Evolutionary conservation across 2,797 vertebrate genomes (phyloP).

Genomic region (Eulemur mongoz): DNA sequence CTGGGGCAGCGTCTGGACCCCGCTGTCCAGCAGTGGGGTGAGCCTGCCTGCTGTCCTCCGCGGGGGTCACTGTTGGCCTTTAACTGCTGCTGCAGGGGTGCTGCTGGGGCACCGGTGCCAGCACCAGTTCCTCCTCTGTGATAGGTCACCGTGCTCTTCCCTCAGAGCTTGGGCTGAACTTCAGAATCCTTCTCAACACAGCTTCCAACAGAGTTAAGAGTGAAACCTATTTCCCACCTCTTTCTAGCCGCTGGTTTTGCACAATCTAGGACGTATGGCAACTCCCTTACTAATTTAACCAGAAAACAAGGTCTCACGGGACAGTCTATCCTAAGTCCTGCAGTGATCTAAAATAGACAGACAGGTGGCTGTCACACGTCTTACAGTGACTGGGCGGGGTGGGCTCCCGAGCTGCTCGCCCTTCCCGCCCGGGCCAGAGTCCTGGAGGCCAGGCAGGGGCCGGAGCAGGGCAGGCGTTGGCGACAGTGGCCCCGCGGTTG

Average conservation of each 20-base stretch:
- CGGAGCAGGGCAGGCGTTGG: no score
- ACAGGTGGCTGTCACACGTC: background rate
- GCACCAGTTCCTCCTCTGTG: accelerated
- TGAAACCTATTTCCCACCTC: accelerated
- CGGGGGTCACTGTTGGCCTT: background rate
- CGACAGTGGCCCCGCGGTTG: background rate
- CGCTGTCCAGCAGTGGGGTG: accelerated
- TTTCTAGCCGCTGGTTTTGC: accelerated
- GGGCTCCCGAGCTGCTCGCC: background rate
- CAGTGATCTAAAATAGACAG: background rate
- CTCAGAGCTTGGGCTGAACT: background rate
- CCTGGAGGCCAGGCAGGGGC: background rate
- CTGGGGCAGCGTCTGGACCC: accelerated
- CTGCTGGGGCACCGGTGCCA: accelerated
- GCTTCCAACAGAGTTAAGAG: accelerated
- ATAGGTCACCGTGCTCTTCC: background rate
- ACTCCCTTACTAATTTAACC: background rate
- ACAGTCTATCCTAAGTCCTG: background rate
- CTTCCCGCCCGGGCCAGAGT: background rate
- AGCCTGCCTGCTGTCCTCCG: accelerated
- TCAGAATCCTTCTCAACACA: background rate
- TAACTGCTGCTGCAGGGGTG: background rate
- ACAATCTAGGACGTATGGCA: accelerated
- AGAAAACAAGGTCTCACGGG: background rate
- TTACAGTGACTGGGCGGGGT: accelerated